Evolutionary conservation across 1,140 invertebrate genomes (phyloP), one percentile per base, ranked within the genome.

Genomic region (Pachyrhynchus sulphureomaculatus): DNA sequence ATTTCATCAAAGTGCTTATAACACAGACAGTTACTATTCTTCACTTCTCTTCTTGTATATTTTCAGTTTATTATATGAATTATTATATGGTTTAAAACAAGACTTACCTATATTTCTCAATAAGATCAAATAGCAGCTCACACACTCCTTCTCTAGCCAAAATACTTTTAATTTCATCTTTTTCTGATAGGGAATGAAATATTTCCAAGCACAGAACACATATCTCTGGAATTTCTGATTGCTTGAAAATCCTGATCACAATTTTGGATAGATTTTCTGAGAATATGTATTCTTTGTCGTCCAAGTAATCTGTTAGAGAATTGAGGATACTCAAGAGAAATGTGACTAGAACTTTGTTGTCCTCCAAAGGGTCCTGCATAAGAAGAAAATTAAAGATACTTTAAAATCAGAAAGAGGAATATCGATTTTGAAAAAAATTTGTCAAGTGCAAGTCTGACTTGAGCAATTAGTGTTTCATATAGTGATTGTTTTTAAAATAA

Each of bases 171-270:
- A 91, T 85, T 67, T 86, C 82, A 76, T 93, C 89, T 78, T 89
- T 85, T 72, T 90, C 88, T 33, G 86, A 86, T 76, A 90, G 88
- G 48, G 81, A 80, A 71, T 88, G 84, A 62, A 92, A 78, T 55
- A 90, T 79, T 70, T 90, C 88, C n/a, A 92, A 75, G 72, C 87
- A 89, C 68, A 89, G 77, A 72, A 89, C 87, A 9, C 84, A 87
- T 45, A 89, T 79, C 67, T 90, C 88, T 0, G 84, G 79, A 68
- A 83, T 85, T 37, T 78, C 79, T 1, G 85, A 84, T 33, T 81
- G 77, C 58, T 80, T 81, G 58, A 89, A 73, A 21, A 88, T 80
- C 52, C 84, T 79, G 2, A 86, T 80, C 5, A 88, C 74, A 15
- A 79, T 70, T 36, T 78, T 77, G 58, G 85, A 86, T 0, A 88